A percentile compares a stretch with the other conserved stretches of the same genome.
Evolutionary conservation across 2,797 vertebrate species (phyloP).

Genomic region (Sebastes minor): DNA sequence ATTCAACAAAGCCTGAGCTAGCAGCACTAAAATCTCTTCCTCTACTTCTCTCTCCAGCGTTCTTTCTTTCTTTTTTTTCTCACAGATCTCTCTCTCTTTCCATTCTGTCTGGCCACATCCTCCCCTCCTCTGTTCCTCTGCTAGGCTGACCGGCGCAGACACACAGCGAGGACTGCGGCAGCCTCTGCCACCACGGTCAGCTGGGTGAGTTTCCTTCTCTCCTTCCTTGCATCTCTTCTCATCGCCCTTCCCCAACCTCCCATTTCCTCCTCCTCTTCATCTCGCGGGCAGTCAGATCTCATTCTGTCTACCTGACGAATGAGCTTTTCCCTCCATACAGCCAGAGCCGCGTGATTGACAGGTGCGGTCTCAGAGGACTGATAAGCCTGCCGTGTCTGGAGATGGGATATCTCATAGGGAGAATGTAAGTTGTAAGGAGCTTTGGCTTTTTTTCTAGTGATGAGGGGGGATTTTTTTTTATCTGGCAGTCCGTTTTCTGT

Average conservation of each 20-base stretch:
- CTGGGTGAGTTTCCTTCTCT: conserved; percentile 77
- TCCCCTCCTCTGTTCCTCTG: conserved; percentile 47
- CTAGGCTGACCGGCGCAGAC: conserved; percentile 61
- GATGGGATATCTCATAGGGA: conserved; percentile 31
- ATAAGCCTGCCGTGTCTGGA: conserved; percentile 34
- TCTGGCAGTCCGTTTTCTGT: conserved; percentile 28
- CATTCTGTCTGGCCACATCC: conserved; percentile 56
- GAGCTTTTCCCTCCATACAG: conserved; percentile 45
- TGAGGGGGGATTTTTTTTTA: conserved; percentile 38
- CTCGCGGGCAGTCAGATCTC: conserved; percentile 38
- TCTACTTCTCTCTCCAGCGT: conserved; percentile 37
- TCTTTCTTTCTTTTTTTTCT: conserved; percentile 20
- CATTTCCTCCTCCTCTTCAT: conserved; percentile 29
- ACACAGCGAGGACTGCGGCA: conserved; percentile 74
- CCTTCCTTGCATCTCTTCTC: conserved; percentile 51
- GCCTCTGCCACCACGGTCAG: conserved; percentile 57
- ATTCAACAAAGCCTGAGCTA: conserved; percentile 63
- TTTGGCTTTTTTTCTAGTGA: conserved; percentile 28
- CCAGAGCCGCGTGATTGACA: conserved; percentile 61
- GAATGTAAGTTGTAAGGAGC: conserved; percentile 34
- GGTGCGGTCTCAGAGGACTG: conserved; percentile 46
- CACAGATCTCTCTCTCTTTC: conserved; percentile 49
- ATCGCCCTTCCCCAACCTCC: conserved; percentile 27
- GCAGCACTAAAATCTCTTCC: conserved; percentile 54
- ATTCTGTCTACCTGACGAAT: conserved; percentile 46